Evolutionary conservation across 2,113 vertebrate genomes (phyloP), one percentile per base, ranked within the genome.

Genomic region (Tragulus kanchil): DNA sequence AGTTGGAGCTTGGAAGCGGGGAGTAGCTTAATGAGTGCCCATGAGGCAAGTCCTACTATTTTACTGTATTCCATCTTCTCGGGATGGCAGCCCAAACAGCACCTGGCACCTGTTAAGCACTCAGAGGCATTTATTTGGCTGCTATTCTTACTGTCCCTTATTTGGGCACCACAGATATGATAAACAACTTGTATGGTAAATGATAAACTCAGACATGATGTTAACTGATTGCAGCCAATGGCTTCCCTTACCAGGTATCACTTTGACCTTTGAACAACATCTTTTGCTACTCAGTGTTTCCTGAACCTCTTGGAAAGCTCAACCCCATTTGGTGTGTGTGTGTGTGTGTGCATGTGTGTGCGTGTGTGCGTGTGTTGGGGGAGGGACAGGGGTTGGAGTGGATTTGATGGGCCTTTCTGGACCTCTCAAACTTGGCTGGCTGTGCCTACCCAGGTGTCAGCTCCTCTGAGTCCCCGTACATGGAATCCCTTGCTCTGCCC

Each of bases 371-470:
- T 87, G 23, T 87, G 28, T 45, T 25, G 5, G 23, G 48, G 75
- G 59, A 62, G 6, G 14, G 19, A 36, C 58, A 48, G 45, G 78
- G 36, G 52, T 54, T 36, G 11, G 59, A 85, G 6, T 85, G 50
- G 28, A 75, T 91, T 83, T 90, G n/a, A 90, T 21, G 11, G 78
- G 17, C 58, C 59, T 93, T 93, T 81, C 85, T 52, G 77, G 42
- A 50, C 21, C 58, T 82, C 82, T 91, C 28, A 17, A 84, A 42
- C 42, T 71, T 21, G 36, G 17, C 69, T 90, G 13, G 26, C 19
- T 78, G 17, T 77, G 42, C 89, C 59, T 83, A 42, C 54, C 50
- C 58, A 73, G 62, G 85, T 69, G 14, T 64, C 67, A 59, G 14
- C 12, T 69, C 45, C 64, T 59, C 54, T 69, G 58, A 75, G 69